Base-by-base conservation (phyloP, 2,888 invertebrate genomes). In the Drymonia ruficornis region DNA sequence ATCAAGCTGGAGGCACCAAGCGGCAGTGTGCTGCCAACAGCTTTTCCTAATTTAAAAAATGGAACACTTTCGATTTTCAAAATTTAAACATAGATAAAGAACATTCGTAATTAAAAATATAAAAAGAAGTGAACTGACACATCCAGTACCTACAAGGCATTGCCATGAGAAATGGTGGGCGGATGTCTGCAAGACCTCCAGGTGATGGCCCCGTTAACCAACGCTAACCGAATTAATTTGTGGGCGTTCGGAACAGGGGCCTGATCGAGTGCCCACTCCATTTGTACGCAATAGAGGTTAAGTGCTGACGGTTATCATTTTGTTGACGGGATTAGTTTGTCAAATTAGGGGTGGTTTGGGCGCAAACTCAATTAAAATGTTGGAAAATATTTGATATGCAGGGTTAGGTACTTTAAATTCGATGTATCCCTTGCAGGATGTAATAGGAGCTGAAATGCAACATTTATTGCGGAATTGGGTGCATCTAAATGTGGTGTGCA, bases 221-320 rank as follows among this genome's bases (percentile, higher is more conserved):
- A 71, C 70, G 79, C 78, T 86, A 86, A 85, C 85, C 73, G 84
- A 84, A 90, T 90, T 90, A 90, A 90, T 90, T 79, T 81, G 89
- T 82, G 87, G 87, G 87, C 80, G 86, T 74, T 72, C 61, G 65
- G 67, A 56, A 74, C 78, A 70, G 61, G 70, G 67, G 65, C 55
- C 59, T 78, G 82, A 78, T 77, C 64, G 78, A 78, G 78, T 73
- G 75, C 76, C 64, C 57, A 67, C 70, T 68, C 67, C 67, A 9
- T 43, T 42, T 45, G 45, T 45, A 23, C 45, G 45, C 45, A 43
- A 45, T 45, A 56, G 64, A 68, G 70, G 65, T 59, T 69, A 69
- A 70, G 63, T 70, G 60, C 58, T 55, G 63, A 56, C 50, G 59
- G 61, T 65, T 64, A 65, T 61, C 56, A 59, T 62, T 65, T 65